Conservation (phyloP, 1,140 invertebrate species). For the Contarinia nasturtii region DNA sequence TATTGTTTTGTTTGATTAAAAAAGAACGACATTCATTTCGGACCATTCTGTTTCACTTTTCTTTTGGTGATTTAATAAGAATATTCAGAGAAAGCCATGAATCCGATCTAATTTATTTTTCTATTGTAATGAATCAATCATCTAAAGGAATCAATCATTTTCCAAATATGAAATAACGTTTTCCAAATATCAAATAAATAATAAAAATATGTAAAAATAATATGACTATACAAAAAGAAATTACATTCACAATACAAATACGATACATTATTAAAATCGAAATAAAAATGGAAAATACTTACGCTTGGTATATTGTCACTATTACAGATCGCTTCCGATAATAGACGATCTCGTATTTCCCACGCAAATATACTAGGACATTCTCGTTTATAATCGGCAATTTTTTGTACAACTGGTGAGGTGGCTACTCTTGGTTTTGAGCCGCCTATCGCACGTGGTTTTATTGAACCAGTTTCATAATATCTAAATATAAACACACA, state of each 20-base stretch:
- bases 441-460: conserved; percentile 86
- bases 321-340: conserved; percentile 92
- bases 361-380: conserved; percentile 96
- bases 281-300: conserved; percentile 38
- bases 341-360: conserved; percentile 90
- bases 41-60: no score
- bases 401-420: conserved; percentile 80
- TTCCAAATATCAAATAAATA: no score
- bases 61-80: no score
- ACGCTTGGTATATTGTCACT: conserved; percentile 99
- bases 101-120: no score
- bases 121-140: no score
- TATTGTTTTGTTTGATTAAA: no score
- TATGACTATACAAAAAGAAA: background rate
- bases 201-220: no score
- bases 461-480: conserved; percentile 95
- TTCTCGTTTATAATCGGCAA: conserved; percentile 88
- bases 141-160: no score
- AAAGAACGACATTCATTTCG: no score
- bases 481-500: conserved; percentile 44
- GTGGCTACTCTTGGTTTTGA: conserved; percentile 94
- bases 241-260: background rate
- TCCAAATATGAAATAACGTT: no score
- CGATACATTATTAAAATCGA: background rate
- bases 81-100: no score